Conservation (phyloP, 64 coral and sea anemone genomes). For the Montipora cactus region DNA sequence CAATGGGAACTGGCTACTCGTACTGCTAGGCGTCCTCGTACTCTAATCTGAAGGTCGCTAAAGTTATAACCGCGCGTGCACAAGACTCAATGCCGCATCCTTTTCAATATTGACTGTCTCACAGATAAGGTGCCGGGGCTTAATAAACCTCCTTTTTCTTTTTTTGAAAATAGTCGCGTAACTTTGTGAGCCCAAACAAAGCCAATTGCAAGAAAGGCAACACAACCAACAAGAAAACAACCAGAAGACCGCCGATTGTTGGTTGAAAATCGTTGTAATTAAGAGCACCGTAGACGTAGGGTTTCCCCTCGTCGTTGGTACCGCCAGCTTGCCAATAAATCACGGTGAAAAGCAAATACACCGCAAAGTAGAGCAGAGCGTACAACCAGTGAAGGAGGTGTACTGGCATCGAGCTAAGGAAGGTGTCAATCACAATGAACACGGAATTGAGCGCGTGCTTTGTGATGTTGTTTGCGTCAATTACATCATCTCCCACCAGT, state of each 20-base stretch:
- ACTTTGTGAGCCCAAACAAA: conserved; percentile 24
- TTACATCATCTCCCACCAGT: conserved; percentile 40
- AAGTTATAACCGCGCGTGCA: too few relatives aligned
- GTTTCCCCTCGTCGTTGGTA: conserved; percentile 37
- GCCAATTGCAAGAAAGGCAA: conserved; percentile 35
- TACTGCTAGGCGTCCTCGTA: too few relatives aligned
- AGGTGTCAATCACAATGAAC: conserved; percentile 78
- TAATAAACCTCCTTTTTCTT: not conserved
- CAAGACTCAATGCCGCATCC: too few relatives aligned
- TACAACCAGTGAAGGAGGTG: conserved; percentile 84
- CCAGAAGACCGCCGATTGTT: not conserved
- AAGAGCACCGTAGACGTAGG: conserved; percentile 74
- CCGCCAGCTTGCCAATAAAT: conserved; percentile 87
- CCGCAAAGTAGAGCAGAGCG: conserved; percentile 62
- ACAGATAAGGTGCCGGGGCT: not conserved
- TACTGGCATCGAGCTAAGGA: conserved; percentile 56
- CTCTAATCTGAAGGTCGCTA: too few relatives aligned
- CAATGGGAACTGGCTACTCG: too few relatives aligned
- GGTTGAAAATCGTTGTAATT: conserved; percentile 60
- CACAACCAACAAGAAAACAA: conserved; percentile 23
- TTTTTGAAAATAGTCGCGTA: not conserved
- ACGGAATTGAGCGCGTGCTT: conserved; percentile 83
- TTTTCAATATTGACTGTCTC: not conserved
- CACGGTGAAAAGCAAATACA: conserved; percentile 81
- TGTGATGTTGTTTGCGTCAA: conserved; percentile 66